A percentile compares a stretch with the other conserved stretches of the same genome.
These are phyloP conservation scores for Ophion ellenae DNA, from an alignment of 2,888 invertebrate species.

Conservation along the genomic window DNA sequence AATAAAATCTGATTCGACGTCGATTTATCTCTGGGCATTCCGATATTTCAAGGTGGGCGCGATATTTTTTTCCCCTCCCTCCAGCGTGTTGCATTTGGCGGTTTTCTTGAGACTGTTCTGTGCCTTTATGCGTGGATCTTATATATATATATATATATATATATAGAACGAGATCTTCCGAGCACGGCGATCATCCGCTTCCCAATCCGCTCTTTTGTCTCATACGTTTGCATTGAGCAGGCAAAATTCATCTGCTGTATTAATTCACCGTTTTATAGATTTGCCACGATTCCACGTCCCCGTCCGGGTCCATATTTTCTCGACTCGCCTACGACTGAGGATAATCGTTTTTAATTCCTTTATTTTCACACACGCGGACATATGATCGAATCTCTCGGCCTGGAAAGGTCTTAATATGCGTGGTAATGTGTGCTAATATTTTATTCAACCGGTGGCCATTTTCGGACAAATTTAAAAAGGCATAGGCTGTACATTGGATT, in stretches of 20 bases:
- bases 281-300: not conserved
- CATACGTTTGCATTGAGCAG: not conserved
- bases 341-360: not conserved
- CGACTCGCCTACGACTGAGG: not conserved
- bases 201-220: constrained; percentile 27
- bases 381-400: not conserved
- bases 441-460: not conserved
- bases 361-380: not conserved
- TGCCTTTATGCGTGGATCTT: not conserved
- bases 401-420: too few relatives aligned
- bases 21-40: constrained; percentile 81
- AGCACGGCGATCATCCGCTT: constrained; percentile 3
- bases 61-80: constrained; percentile 70
- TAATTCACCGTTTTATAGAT: constrained; percentile 1
- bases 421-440: too few relatives aligned
- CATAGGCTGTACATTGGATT: too few relatives aligned
- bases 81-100: constrained; percentile 46
- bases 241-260: constrained; percentile 11
- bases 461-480: too few relatives aligned
- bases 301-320: not conserved
- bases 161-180: not conserved
- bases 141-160: constrained; percentile 16
- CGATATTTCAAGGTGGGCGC: constrained; percentile 74
- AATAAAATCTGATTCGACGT: constrained; percentile 83
- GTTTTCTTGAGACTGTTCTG: constrained; percentile 18